These are phyloP conservation scores for Ctenicera cuprea DNA, from an alignment of 2,888 invertebrate genomes.

Conservation along the genomic window DNA sequence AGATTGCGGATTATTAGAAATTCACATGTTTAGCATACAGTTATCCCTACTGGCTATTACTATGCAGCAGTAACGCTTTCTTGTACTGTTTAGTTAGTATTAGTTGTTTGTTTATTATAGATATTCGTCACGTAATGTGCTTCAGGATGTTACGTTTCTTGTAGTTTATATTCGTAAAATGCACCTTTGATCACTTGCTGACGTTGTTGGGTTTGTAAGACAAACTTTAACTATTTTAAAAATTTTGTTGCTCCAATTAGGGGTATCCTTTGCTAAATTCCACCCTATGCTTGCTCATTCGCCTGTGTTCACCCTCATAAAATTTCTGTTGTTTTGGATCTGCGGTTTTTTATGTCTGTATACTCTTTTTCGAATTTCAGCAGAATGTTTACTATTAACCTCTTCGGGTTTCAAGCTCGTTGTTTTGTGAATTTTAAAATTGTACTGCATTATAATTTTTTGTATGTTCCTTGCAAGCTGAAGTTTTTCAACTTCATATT, in stretches of 20 bases:
- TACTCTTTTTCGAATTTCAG: neutral
- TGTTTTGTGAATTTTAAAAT: neutral
- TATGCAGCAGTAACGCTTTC: neutral
- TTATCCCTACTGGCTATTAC: too few relatives aligned
- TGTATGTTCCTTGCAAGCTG: conserved; percentile 49
- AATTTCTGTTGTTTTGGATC: conserved; percentile 38
- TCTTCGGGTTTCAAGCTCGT: neutral
- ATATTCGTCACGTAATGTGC: too few relatives aligned
- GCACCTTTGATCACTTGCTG: neutral
- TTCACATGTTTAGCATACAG: too few relatives aligned
- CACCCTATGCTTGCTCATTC: conserved; percentile 38
- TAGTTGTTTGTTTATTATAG: too few relatives aligned
- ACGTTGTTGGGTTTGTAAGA: neutral
- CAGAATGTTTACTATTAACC: neutral
- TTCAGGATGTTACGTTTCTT: neutral
- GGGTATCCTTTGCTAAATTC: neutral
- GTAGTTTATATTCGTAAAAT: neutral
- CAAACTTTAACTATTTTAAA: neutral
- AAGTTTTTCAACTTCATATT: conserved; percentile 45
- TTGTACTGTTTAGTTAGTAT: too few relatives aligned
- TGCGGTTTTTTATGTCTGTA: conserved; percentile 14
- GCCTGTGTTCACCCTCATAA: neutral
- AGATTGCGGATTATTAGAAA: too few relatives aligned
- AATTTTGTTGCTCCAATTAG: neutral
- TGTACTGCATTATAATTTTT: neutral